Conservation (phyloP, 1,140 invertebrate species). For the Carposina sasakii region DNA sequence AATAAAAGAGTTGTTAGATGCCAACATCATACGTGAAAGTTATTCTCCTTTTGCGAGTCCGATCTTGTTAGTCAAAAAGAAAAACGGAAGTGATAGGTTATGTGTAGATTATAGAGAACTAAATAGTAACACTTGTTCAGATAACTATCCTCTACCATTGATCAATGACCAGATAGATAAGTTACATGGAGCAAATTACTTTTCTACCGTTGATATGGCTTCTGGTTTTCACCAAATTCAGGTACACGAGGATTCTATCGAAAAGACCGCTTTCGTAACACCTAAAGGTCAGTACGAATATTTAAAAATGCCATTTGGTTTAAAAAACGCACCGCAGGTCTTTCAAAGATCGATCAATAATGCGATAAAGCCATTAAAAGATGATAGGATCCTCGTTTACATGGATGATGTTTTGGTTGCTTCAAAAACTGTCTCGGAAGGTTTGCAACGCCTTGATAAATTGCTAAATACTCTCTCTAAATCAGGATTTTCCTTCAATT, state of each 20-base stretch:
- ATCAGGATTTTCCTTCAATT: constrained; percentile 31
- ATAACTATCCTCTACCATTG: constrained; percentile 66
- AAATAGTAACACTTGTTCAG: constrained; percentile 40
- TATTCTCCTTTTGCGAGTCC: constrained; percentile 25
- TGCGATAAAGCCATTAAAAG: constrained; percentile 9
- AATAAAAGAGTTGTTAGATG: constrained; percentile 13
- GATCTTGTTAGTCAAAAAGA: constrained; percentile 28
- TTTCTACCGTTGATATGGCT: constrained; percentile 40
- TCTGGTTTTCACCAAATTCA: constrained; percentile 65
- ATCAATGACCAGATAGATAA: constrained; percentile 63
- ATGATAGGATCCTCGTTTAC: constrained; percentile 15
- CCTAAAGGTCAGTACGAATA: constrained; percentile 40
- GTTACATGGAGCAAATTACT: constrained; percentile 17
- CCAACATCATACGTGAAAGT: constrained; percentile 14
- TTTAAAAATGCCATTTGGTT: constrained; percentile 31
- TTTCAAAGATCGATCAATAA: constrained; percentile 37
- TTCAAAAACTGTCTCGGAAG: constrained; percentile 20
- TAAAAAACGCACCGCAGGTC: constrained; percentile 23
- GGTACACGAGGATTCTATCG: constrained; percentile 25
- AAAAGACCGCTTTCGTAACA: constrained; percentile 38
- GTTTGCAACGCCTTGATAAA: constrained; percentile 17
- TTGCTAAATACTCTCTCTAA: constrained; percentile 15
- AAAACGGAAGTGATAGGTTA: constrained; percentile 23
- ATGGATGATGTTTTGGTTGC: constrained; percentile 27
- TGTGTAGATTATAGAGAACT: constrained; percentile 14